phyloP scores from a whole-genome alignment of 1,140 invertebrate species.

The Drosophila pallidifrons region DNA sequence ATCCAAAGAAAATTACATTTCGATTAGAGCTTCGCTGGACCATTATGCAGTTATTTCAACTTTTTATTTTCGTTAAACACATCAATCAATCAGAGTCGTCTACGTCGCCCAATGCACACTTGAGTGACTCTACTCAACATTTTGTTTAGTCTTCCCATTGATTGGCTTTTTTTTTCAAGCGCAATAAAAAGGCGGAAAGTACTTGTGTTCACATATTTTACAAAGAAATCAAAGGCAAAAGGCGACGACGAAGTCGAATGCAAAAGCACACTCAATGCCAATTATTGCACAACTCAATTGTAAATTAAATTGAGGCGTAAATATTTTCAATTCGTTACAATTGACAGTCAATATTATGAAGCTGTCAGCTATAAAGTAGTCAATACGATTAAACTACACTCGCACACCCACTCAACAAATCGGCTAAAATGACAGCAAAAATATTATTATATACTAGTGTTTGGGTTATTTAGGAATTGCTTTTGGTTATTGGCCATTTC shows the following conservation, averaged over 20 bases:
- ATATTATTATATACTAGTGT: not conserved
- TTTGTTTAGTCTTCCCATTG: slow-evolving; percentile 41
- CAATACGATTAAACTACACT: slow-evolving; percentile 20
- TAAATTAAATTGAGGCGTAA: slow-evolving; percentile 68
- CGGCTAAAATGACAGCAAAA: slow-evolving; percentile 8
- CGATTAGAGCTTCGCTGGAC: not conserved
- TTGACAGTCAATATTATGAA: slow-evolving; percentile 18
- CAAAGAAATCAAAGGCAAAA: slow-evolving; percentile 38
- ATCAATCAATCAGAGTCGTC: slow-evolving; percentile 56
- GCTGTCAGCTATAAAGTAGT: slow-evolving; percentile 13
- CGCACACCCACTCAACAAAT: not conserved
- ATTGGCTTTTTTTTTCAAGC: slow-evolving; percentile 57
- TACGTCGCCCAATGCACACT: slow-evolving; percentile 26
- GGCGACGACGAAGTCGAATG: slow-evolving; percentile 9
- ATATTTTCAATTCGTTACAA: slow-evolving; percentile 69
- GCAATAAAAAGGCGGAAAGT: slow-evolving; percentile 59
- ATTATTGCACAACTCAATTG: slow-evolving; percentile 58
- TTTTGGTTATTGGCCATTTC: slow-evolving; percentile 17
- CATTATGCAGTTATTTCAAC: slow-evolving; percentile 1
- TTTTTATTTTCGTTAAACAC: slow-evolving; percentile 16
- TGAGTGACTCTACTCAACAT: slow-evolving; percentile 29
- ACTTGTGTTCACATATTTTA: slow-evolving; percentile 37
- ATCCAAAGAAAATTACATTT: not conserved
- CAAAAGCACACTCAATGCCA: slow-evolving; percentile 42
- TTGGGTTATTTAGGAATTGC: slow-evolving; percentile 5